Evolutionary conservation across 2,888 invertebrate genomes (phyloP).

Genomic region (Scaptomyza cyrtandrae): DNA sequence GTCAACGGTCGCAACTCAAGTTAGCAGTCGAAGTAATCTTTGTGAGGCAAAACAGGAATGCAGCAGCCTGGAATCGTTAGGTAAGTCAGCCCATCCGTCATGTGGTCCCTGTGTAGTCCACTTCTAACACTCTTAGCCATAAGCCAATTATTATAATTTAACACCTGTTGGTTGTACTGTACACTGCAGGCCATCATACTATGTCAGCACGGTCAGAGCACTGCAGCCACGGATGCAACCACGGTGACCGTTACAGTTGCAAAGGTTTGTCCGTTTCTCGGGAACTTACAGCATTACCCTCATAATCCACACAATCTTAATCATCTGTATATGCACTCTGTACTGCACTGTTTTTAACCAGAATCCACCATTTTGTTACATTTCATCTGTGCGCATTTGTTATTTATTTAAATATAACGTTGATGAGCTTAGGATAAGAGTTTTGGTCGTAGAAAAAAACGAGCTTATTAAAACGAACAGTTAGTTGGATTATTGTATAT

Average conservation of each 20-base stretch:
- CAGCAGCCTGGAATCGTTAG: conserved; percentile 84
- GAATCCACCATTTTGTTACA: not conserved
- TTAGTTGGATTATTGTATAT: not conserved
- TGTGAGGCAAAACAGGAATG: conserved; percentile 70
- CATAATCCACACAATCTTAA: conserved; percentile 6
- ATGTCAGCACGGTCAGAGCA: conserved; percentile 57
- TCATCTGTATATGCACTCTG: conserved; percentile 38
- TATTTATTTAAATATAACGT: not conserved
- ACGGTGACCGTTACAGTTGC: conserved; percentile 57
- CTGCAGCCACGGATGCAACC: conserved; percentile 55
- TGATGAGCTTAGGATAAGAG: no score
- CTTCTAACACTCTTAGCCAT: conserved; percentile 17
- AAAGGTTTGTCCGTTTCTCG: conserved; percentile 66
- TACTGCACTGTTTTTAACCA: conserved; percentile 49
- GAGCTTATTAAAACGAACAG: no score
- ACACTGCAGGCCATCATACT: conserved; percentile 60
- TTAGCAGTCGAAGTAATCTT: conserved; percentile 45
- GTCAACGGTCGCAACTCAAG: conserved; percentile 43
- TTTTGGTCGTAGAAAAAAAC: no score
- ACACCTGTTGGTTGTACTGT: conserved; percentile 46
- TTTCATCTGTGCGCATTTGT: not conserved
- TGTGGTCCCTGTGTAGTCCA: not conserved
- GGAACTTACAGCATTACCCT: conserved; percentile 1
- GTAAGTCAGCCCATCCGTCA: conserved; percentile 64
- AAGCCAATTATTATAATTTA: conserved; percentile 38